phyloP scores from a whole-genome alignment of 2,888 invertebrate species.

The Alviniconcha strummeri region DNA sequence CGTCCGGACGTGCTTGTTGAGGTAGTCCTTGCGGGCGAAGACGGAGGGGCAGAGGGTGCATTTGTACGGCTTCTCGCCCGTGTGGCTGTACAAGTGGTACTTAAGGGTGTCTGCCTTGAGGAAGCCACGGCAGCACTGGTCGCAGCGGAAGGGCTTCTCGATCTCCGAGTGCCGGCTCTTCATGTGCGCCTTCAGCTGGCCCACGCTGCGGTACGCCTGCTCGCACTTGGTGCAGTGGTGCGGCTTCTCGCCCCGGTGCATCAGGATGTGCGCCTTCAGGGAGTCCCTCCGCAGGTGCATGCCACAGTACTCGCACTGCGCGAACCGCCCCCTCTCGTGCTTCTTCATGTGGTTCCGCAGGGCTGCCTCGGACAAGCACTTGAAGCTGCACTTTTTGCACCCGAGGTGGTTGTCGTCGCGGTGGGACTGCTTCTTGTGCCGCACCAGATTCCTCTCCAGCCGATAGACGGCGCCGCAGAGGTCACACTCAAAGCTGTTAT shows the following conservation, averaged over 20 bases:
- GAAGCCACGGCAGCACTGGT: neutral
- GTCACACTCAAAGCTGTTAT: neutral
- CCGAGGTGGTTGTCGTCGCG: neutral
- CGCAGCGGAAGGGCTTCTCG: conserved; percentile 5
- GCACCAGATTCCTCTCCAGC: neutral
- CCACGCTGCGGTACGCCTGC: neutral
- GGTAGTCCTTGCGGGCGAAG: conserved; percentile 17
- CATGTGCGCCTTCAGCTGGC: neutral
- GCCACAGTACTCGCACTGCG: conserved; percentile 15
- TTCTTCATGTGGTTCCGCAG: conserved; percentile 7
- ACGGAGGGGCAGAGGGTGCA: conserved; percentile 15
- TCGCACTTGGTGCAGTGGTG: neutral
- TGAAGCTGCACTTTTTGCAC: neutral
- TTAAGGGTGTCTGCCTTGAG: neutral
- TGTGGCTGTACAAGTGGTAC: conserved; percentile 1
- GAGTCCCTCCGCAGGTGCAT: neutral
- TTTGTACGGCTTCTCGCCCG: conserved; percentile 5
- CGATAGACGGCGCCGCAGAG: neutral
- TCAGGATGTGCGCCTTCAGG: neutral
- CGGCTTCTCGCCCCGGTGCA: neutral
- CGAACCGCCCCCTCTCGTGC: too few relatives aligned
- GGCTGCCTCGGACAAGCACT: neutral
- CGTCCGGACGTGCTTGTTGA: neutral
- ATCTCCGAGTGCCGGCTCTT: neutral
- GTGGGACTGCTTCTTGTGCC: neutral